Evolutionary conservation across 2,113 vertebrate species (phyloP), one percentile per base, ranked within the genome.

Genomic region (Callaeas wilsoni): DNA sequence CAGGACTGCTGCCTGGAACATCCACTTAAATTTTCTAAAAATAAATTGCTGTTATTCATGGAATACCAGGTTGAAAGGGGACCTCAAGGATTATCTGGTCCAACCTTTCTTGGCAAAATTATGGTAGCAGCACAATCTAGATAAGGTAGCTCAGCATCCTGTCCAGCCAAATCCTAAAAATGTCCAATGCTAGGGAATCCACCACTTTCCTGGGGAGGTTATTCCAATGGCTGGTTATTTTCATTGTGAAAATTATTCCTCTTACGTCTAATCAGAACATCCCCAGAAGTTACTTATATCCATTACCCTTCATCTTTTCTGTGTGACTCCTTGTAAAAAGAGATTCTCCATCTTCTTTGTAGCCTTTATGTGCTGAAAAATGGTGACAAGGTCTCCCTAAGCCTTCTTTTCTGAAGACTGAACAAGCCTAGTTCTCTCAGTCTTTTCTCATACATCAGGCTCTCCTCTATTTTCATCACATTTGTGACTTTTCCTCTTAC

Each of bases 1-100:
- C 22, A 56, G 67, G 32, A 42, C 47, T 59, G 10, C 59, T 90
- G 59, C 76, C 71, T 29, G 44, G 52, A 95, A 74, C 30, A 69
- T 4, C 6, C 46, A 70, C 42, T 70, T 93, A n/a, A n/a, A 83
- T 83, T 86, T 77, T 65, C 90, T 86, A 77, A 86, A 93, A 84
- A 90, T 80, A 93, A 90, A 67, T 59, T 70, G 22, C 16, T 35
- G 8, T 59, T 91, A 52, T n/a, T 78, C 64, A 29, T 63, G 37
- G 35, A 70, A 37, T 56, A 84, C 10, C 22, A 29, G 7, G 19
- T 47, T 50, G 35, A 49, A 84, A 44, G 56, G 56, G 49, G 41
- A 77, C 64, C 27, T 70, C 49, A 63, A 77, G 42, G 35, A 56
- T 63, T 77, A 77, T 37, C 71, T 63, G 49, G 35, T 56, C 15